Conservation (phyloP, 2,113 vertebrate species). For the Nothoprocta perdicaria region DNA sequence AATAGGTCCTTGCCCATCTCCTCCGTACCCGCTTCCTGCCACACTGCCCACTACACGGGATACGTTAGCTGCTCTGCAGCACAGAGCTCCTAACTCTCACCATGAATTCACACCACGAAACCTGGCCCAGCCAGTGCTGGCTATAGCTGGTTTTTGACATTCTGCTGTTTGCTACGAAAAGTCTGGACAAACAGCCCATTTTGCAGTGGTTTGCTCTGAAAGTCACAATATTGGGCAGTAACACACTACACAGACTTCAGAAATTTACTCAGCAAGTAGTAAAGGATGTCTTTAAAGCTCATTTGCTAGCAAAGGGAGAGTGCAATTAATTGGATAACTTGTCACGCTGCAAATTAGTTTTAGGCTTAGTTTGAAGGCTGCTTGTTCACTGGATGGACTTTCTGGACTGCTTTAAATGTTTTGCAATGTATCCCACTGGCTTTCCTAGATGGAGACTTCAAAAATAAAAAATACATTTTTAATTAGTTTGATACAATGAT, state of each 20-base stretch:
- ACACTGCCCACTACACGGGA: not conserved
- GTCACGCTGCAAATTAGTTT: not conserved
- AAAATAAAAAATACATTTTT: conserved; percentile 4
- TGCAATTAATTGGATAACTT: not conserved
- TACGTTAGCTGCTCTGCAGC: too few species aligned
- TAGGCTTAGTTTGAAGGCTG: conserved; percentile 11
- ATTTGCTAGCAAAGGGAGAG: not conserved
- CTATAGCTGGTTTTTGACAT: not conserved
- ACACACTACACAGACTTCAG: not conserved
- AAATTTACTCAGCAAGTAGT: not conserved
- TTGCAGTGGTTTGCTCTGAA: not conserved
- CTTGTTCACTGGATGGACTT: not conserved
- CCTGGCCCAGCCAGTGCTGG: fast-evolving
- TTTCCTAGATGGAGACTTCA: conserved; percentile 52
- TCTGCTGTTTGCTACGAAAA: not conserved
- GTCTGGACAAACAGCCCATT: fast-evolving
- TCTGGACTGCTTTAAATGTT: conserved; percentile 18
- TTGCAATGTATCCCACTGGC: conserved; percentile 4
- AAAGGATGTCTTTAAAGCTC: not conserved
- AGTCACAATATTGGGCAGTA: not conserved
- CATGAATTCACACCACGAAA: not conserved
- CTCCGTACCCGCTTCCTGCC: fast-evolving
- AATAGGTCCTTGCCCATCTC: fast-evolving
- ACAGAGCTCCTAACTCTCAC: not conserved
- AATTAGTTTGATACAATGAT: not conserved